A percentile compares a stretch with the other conserved stretches of the same genome.
Evolutionary conservation across 2,113 vertebrate genomes (phyloP).

Genomic region (Tychaedon coryphoeus): DNA sequence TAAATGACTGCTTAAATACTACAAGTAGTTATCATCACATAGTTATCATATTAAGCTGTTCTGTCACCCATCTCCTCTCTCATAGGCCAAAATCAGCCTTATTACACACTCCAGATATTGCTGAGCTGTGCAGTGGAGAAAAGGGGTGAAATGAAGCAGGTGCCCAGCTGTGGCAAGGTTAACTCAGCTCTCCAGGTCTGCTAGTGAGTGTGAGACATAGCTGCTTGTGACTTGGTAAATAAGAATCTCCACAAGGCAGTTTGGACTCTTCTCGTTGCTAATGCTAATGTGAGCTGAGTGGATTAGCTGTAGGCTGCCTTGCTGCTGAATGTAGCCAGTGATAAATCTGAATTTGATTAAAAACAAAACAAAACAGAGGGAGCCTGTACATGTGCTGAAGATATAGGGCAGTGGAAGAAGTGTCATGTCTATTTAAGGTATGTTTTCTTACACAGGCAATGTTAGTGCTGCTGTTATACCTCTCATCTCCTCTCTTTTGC

Average conservation of each 20-base stretch:
- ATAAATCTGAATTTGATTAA: not conserved
- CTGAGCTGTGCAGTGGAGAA: not conserved
- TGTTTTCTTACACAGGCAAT: not conserved
- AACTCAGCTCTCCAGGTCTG: not conserved
- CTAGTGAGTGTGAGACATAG: not conserved
- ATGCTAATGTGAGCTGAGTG: not conserved
- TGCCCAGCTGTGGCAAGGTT: not conserved
- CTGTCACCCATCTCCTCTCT: not conserved
- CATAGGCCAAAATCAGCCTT: not conserved
- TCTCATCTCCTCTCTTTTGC: not conserved
- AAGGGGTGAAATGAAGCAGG: accelerated
- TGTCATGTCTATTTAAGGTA: not conserved
- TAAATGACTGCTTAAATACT: not conserved
- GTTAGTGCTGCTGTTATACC: not conserved
- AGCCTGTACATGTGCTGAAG: not conserved
- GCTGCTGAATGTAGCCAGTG: not conserved
- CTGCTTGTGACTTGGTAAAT: not conserved
- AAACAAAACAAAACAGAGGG: too few species aligned
- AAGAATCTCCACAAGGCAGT: not conserved
- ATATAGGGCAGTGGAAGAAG: not conserved
- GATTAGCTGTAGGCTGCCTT: not conserved
- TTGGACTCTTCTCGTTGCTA: not conserved
- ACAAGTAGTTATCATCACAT: not conserved
- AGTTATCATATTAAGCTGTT: not conserved
- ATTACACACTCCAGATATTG: accelerated